phyloP scores from a whole-genome alignment of 2,797 vertebrate genomes.

The Loriculus beryllinus region DNA sequence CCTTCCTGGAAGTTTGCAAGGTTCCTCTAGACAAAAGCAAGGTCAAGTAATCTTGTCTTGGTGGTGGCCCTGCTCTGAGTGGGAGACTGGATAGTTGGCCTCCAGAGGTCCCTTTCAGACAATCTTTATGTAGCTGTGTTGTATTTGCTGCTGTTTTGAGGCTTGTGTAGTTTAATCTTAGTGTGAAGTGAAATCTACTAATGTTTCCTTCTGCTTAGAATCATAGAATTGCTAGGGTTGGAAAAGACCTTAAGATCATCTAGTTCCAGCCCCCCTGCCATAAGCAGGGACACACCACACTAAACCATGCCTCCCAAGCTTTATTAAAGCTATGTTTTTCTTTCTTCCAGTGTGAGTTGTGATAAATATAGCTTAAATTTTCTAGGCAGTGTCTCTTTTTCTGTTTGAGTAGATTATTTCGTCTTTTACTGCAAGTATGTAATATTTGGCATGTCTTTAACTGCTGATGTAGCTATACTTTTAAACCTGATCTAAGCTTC shows the following conservation, averaged over 20 bases:
- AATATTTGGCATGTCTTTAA: not conserved
- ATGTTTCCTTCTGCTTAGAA: not conserved
- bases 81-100: not conserved
- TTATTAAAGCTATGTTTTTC: not conserved
- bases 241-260: no score
- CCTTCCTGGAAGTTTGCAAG: not conserved
- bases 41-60: fast-evolving
- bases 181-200: not conserved
- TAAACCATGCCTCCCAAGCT: no score
- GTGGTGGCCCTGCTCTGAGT: not conserved
- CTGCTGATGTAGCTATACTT: not conserved
- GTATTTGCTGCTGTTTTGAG: not conserved
- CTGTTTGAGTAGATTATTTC: not conserved
- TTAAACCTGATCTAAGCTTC: not conserved
- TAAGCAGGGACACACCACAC: no score
- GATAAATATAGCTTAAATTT: not conserved
- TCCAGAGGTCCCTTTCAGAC: not conserved
- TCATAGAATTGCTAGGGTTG: no score
- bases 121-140: not conserved
- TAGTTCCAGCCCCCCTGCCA: no score
- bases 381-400: not conserved
- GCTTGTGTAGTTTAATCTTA: not conserved
- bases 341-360: not conserved
- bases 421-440: not conserved
- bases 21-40: not conserved